Evolutionary conservation across 1,140 invertebrate genomes (phyloP).

Genomic region (Ostrea edulis): DNA sequence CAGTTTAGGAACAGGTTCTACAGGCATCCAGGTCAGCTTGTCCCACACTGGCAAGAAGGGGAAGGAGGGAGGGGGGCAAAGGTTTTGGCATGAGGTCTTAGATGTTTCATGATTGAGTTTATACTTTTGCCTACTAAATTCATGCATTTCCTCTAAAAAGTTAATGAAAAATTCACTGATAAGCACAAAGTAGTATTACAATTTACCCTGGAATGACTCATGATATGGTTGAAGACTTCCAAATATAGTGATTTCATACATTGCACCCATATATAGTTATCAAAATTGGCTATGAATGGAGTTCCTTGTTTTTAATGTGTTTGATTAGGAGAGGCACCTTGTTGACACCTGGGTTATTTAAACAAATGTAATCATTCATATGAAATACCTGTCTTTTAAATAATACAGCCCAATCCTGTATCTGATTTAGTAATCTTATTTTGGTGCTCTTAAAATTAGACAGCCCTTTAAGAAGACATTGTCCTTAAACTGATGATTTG

Average conservation of each 20-base stretch:
- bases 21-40: neutral
- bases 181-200: neutral
- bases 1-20: neutral
- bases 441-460: neutral
- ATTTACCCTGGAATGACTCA: neutral
- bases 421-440: neutral
- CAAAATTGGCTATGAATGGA: slow-evolving; percentile 24
- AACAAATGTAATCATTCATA: neutral
- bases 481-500: neutral
- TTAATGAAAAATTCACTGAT: too few species aligned
- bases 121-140: too few species aligned
- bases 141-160: too few species aligned
- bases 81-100: neutral
- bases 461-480: neutral
- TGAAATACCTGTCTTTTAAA: neutral
- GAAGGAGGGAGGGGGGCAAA: neutral
- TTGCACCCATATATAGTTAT: neutral
- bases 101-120: too few species aligned
- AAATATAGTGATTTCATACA: neutral
- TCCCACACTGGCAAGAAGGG: neutral
- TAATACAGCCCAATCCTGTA: neutral
- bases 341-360: slow-evolving; percentile 27
- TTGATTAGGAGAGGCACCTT: slow-evolving; percentile 15
- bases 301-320: neutral
- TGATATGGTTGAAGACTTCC: neutral